A percentile compares a stretch with the other conserved stretches of the same genome.
Evolutionary conservation across 2,888 invertebrate species (phyloP).

Genomic region (Amphipyra berbera): DNA sequence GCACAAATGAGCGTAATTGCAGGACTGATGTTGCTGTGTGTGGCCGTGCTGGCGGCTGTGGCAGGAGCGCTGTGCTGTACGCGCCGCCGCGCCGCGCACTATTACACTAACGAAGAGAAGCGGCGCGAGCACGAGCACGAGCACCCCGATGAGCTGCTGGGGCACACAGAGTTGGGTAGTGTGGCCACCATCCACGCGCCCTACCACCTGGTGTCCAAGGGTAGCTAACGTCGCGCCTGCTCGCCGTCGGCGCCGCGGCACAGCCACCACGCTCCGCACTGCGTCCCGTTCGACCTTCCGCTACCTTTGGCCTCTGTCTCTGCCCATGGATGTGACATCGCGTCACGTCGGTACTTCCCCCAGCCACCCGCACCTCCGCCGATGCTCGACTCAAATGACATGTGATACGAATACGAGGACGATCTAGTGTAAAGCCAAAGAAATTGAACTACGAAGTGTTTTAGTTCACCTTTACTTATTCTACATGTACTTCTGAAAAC

Average conservation of each 20-base stretch:
- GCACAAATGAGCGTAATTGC: slow-evolving; percentile 89
- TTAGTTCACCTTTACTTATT: slow-evolving; percentile 9
- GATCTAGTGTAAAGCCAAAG: slow-evolving; percentile 81
- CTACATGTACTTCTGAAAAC: slow-evolving; percentile 31
- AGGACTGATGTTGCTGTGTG: slow-evolving; percentile 82
- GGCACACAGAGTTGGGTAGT: slow-evolving; percentile 75
- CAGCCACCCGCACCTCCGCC: slow-evolving; percentile 66
- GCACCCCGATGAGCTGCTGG: slow-evolving; percentile 80
- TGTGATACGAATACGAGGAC: slow-evolving; percentile 84
- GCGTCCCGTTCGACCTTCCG: slow-evolving; percentile 61
- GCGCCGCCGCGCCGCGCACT: slow-evolving; percentile 92
- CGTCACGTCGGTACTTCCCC: slow-evolving; percentile 68
- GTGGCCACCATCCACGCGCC: slow-evolving; percentile 85
- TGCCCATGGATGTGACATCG: slow-evolving; percentile 57
- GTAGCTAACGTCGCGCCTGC: slow-evolving; percentile 80
- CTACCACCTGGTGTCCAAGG: slow-evolving; percentile 74
- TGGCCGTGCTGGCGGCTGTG: slow-evolving; percentile 86
- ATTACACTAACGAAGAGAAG: slow-evolving; percentile 95
- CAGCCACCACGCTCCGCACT: slow-evolving; percentile 45
- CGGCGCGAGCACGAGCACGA: slow-evolving; percentile 80
- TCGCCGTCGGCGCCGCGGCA: slow-evolving; percentile 59
- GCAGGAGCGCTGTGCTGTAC: slow-evolving; percentile 91
- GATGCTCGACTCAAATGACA: slow-evolving; percentile 71
- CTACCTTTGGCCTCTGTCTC: slow-evolving; percentile 53
- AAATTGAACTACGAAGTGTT: slow-evolving; percentile 48